Conservation (phyloP, 2,797 vertebrate species). For the Lepilemur ruficaudatus region DNA sequence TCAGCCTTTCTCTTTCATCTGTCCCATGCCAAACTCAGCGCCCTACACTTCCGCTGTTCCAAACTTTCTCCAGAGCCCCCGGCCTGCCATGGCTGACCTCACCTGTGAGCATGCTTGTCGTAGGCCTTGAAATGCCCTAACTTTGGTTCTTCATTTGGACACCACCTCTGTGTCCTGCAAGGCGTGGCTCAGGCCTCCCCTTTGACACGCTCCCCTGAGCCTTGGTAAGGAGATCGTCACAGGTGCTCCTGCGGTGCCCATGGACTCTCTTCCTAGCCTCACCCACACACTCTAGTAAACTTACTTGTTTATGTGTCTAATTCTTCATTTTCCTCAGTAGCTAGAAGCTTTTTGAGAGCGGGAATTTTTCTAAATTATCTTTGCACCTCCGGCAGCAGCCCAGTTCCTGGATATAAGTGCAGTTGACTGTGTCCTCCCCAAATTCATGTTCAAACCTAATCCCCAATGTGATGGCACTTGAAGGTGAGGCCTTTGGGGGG, state of each 20-base stretch:
- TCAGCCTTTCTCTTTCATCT: not conserved
- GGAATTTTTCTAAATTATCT: not conserved
- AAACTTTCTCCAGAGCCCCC: not conserved
- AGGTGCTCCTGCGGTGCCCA: not conserved
- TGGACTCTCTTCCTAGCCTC: not conserved
- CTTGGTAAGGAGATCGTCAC: not conserved
- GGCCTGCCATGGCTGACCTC: not conserved
- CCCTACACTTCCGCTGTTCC: not conserved
- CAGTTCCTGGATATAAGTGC: not conserved
- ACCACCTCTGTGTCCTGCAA: not conserved
- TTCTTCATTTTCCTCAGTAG: not conserved
- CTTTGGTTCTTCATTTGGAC: not conserved
- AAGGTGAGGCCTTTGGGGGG: too few relatives aligned
- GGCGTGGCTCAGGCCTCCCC: not conserved
- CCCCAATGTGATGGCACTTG: not conserved
- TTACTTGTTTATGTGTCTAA: not conserved
- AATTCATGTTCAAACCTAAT: too few relatives aligned
- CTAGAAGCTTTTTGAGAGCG: not conserved
- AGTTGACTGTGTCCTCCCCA: not conserved
- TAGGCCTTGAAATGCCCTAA: not conserved
- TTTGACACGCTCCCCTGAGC: not conserved
- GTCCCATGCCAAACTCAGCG: not conserved
- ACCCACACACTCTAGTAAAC: not conserved
- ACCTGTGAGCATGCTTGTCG: not conserved
- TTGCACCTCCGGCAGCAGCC: not conserved